Evolutionary conservation across 2,888 invertebrate genomes (phyloP).

Genomic region (Oscheius myriophilus): DNA sequence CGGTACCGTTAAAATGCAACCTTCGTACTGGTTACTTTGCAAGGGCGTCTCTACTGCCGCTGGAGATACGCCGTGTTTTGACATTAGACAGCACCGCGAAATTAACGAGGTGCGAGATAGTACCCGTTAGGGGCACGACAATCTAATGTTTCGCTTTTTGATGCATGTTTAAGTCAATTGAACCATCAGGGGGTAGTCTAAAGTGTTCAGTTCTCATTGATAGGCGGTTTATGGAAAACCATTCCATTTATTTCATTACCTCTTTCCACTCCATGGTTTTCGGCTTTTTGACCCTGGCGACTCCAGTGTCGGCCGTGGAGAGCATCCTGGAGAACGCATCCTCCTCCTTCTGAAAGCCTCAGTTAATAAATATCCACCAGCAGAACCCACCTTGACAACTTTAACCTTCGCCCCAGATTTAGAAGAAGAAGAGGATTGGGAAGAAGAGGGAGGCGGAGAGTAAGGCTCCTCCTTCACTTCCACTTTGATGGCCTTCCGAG

Average conservation of each 20-base stretch:
- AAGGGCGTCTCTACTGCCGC: no score
- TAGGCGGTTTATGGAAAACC: no score
- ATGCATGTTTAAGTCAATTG: no score
- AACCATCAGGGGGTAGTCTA: no score
- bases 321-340: conserved; percentile 19
- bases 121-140: no score
- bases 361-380: background rate
- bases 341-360: conserved; percentile 13
- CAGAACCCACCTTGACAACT: background rate
- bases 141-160: no score
- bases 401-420: conserved; percentile 2
- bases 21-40: no score
- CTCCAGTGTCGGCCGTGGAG: conserved; percentile 2
- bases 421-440: background rate
- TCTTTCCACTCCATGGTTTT: conserved; percentile 15
- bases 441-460: background rate
- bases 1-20: no score
- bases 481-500: background rate
- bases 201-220: no score
- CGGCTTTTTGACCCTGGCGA: conserved; percentile 1
- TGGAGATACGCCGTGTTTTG: no score
- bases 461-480: background rate
- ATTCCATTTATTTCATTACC: background rate
- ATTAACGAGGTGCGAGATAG: no score
- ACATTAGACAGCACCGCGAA: no score